Evolutionary conservation across 1,140 invertebrate species (phyloP).

Genomic region (Drosophila navojoa): DNA sequence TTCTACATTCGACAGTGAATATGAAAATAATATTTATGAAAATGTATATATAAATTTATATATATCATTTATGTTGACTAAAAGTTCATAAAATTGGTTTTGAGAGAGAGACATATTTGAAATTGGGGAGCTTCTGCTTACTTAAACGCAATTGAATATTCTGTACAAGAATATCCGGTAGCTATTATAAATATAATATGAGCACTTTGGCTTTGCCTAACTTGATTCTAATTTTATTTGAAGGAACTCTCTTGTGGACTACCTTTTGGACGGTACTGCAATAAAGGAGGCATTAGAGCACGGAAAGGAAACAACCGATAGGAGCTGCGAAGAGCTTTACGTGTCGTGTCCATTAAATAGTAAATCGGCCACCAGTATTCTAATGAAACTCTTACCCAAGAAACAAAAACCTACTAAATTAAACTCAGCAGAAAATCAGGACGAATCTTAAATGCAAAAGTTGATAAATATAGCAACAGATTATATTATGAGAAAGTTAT

Average conservation of each 20-base stretch:
- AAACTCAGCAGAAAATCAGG: slow-evolving; percentile 18
- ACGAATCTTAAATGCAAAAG: slow-evolving; percentile 35
- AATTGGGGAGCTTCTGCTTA: too few relatives aligned
- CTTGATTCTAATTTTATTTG: slow-evolving; percentile 11
- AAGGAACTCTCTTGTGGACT: slow-evolving; percentile 89
- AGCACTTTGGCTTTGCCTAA: too few relatives aligned
- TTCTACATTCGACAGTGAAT: too few relatives aligned
- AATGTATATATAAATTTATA: too few relatives aligned
- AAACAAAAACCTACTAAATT: slow-evolving; percentile 45
- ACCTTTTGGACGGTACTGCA: slow-evolving; percentile 90
- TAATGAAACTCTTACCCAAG: slow-evolving; percentile 86
- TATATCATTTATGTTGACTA: too few relatives aligned
- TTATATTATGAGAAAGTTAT: neutral
- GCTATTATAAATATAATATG: too few relatives aligned
- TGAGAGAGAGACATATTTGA: too few relatives aligned
- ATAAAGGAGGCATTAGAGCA: slow-evolving; percentile 90
- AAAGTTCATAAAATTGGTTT: too few relatives aligned
- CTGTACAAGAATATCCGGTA: too few relatives aligned
- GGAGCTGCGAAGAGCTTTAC: slow-evolving; percentile 86
- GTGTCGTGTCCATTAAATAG: slow-evolving; percentile 87
- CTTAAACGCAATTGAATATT: too few relatives aligned
- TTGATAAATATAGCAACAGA: neutral
- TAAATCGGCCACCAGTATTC: slow-evolving; percentile 87
- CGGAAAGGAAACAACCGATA: slow-evolving; percentile 86
- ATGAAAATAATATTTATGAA: too few relatives aligned